phyloP scores from a whole-genome alignment of 2,113 vertebrate species.

The Cisticola juncidis region DNA sequence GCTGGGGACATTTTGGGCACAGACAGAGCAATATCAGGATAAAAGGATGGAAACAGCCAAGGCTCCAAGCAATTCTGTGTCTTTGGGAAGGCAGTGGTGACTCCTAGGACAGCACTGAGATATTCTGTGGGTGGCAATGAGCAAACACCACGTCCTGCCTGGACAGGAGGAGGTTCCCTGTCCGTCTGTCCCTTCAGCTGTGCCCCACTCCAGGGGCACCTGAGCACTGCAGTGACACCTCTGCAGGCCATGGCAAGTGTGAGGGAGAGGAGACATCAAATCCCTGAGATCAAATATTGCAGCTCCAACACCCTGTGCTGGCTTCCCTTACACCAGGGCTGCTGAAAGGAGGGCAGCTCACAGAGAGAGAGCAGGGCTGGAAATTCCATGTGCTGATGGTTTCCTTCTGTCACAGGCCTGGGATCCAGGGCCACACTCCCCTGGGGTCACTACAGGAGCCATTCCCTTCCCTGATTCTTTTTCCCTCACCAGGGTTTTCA shows the following conservation, averaged over 20 bases:
- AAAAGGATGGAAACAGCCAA: background rate
- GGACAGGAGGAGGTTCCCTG: background rate
- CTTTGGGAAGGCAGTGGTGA: background rate
- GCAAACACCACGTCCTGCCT: background rate
- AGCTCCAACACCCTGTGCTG: background rate
- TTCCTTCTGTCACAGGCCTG: fast-evolving
- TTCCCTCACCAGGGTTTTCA: background rate
- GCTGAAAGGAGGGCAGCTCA: background rate
- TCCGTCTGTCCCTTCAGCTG: background rate
- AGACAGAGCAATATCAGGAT: background rate
- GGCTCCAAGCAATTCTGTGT: background rate
- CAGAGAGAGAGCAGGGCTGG: background rate
- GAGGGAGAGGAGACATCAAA: background rate
- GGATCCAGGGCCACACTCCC: background rate
- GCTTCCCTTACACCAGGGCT: background rate
- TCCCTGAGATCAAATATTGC: background rate
- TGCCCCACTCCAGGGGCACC: background rate
- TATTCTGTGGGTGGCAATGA: fast-evolving
- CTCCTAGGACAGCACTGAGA: background rate
- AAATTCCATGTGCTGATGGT: background rate
- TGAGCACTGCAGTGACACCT: background rate
- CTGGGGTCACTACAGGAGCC: background rate
- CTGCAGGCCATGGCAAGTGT: background rate
- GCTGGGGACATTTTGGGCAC: background rate
- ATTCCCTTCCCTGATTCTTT: background rate